Conservation (phyloP, 1,140 invertebrate genomes). For the Diplogasteroides magnus region DNA sequence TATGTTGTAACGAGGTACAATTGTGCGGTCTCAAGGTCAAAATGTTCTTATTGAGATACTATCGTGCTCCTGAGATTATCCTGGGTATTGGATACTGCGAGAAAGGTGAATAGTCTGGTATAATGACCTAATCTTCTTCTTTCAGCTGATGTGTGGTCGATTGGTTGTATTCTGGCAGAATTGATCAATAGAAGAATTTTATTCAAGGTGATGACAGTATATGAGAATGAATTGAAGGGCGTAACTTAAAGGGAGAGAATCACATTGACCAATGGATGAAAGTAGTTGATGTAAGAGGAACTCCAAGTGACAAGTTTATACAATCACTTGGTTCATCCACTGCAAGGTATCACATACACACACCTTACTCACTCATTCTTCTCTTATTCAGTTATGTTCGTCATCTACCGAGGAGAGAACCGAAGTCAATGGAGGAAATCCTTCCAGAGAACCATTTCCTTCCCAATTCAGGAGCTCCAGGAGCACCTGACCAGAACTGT, state of each 20-base stretch:
- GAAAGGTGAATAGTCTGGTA: conserved; percentile 4
- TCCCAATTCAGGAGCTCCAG: conserved; percentile 4
- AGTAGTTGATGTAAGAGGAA: conserved; percentile 20
- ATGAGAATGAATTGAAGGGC: neutral
- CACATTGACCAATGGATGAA: conserved; percentile 32
- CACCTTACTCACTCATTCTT: neutral
- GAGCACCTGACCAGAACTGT: conserved; percentile 12
- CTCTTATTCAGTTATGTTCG: conserved; percentile 5
- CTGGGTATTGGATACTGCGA: conserved; percentile 23
- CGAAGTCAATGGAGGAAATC: conserved; percentile 9
- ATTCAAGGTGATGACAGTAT: neutral
- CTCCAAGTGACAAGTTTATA: conserved; percentile 2
- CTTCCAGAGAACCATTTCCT: conserved; percentile 14
- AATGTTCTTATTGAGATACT: no score
- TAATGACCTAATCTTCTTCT: neutral
- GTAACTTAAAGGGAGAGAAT: conserved; percentile 1
- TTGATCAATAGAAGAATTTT: conserved; percentile 20
- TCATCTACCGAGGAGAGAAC: neutral
- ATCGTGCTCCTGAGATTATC: conserved; percentile 26
- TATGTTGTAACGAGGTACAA: conserved; percentile 27
- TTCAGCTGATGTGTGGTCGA: conserved; percentile 26
- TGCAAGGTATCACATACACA: neutral
- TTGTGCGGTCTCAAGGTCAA: no score
- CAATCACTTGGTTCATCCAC: neutral
- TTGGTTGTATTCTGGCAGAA: conserved; percentile 27